A percentile compares a stretch with the other conserved stretches of the same genome.
Evolutionary conservation across 2,797 vertebrate species (phyloP).

Genomic region (Propithecus perrieri): DNA sequence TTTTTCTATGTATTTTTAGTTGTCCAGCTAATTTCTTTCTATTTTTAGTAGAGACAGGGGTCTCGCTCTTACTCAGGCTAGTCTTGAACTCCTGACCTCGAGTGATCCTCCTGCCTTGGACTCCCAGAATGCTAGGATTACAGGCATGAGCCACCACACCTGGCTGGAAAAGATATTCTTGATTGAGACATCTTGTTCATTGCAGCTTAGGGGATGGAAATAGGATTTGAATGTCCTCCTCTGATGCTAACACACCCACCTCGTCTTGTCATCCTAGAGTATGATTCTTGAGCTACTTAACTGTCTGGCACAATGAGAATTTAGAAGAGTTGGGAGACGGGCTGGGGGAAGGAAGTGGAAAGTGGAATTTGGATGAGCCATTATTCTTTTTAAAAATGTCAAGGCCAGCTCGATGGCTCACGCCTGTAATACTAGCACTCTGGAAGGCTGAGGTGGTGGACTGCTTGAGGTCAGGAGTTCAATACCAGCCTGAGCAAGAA

Average conservation of each 20-base stretch:
- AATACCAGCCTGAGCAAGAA: neutral
- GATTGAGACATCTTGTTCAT: neutral
- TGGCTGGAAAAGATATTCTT: neutral
- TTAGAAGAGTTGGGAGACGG: neutral
- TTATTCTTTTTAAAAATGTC: neutral
- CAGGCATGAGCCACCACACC: neutral
- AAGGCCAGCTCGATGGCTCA: neutral
- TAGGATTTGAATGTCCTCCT: neutral
- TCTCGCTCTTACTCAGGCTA: no score
- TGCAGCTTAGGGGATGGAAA: neutral
- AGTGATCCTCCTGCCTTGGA: no score
- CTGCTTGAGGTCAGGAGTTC: neutral
- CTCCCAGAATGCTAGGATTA: no score
- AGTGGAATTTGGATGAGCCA: neutral
- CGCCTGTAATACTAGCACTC: neutral
- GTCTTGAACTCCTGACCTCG: no score
- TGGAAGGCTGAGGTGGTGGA: neutral
- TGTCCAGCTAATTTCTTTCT: no score
- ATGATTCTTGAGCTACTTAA: neutral
- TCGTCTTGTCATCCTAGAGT: neutral
- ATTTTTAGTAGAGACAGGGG: no score
- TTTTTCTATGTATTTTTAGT: no score
- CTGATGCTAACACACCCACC: fast-evolving
- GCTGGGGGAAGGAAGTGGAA: neutral
- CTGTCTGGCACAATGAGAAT: neutral